Conservation (phyloP, 2,797 vertebrate genomes). For the Eospalax fontanierii region DNA sequence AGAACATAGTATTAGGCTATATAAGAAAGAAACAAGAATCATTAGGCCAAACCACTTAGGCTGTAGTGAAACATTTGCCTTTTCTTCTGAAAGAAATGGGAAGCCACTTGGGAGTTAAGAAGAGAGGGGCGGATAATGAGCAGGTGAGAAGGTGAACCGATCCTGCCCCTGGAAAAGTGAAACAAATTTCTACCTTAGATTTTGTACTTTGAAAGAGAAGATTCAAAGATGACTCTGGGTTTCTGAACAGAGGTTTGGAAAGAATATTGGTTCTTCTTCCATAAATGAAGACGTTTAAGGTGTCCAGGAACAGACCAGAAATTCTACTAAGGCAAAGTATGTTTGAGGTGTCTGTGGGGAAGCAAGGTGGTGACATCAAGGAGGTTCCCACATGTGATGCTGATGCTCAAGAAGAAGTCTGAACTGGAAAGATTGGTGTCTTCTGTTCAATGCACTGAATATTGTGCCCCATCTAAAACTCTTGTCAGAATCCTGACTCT, state of each 20-base stretch:
- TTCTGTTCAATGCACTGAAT: not conserved
- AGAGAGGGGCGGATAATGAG: not conserved
- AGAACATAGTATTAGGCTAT: too few relatives aligned
- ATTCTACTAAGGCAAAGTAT: not conserved
- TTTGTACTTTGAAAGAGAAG: not conserved
- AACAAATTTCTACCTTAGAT: not conserved
- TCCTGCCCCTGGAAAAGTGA: not conserved
- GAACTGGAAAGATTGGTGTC: not conserved
- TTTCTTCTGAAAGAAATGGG: not conserved
- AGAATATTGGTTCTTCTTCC: not conserved
- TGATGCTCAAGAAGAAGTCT: not conserved
- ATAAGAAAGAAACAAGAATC: not conserved
- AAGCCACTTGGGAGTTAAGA: not conserved
- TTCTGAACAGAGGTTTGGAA: not conserved
- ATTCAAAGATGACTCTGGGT: not conserved
- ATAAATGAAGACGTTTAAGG: not conserved
- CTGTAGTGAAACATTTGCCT: not conserved
- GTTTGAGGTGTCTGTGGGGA: too few relatives aligned
- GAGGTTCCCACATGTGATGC: not conserved
- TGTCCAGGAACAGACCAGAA: not conserved
- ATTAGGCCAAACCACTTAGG: fast-evolving
- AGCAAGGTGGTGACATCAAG: not conserved
- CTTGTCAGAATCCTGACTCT: not conserved
- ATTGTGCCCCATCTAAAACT: not conserved
- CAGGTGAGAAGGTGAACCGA: not conserved